Evolutionary conservation across 2,113 vertebrate species (phyloP).

Genomic region (Scolopax mira): DNA sequence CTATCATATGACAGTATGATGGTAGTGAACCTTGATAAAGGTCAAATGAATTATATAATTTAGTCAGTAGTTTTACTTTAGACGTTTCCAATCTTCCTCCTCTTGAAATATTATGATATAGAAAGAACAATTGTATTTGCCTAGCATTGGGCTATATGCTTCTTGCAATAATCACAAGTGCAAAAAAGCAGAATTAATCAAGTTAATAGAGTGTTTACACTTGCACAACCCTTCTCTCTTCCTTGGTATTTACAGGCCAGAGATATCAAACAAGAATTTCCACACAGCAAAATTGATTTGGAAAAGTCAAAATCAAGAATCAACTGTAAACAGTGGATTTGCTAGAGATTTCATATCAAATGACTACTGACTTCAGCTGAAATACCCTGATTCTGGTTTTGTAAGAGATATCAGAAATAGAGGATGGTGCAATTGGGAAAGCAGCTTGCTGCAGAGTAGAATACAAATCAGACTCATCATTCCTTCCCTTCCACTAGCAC

Average conservation of each 20-base stretch:
- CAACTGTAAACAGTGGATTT: background rate
- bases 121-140: background rate
- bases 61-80: background rate
- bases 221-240: background rate
- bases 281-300: rapidly evolving
- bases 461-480: background rate
- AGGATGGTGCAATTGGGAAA: background rate
- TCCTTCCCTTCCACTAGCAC: background rate
- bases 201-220: background rate
- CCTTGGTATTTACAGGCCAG: background rate
- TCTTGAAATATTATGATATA: background rate
- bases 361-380: background rate
- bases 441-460: background rate
- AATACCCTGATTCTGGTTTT: background rate
- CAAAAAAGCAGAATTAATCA: background rate
- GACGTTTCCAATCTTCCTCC: background rate
- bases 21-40: background rate
- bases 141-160: background rate
- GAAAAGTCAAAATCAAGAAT: background rate
- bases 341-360: background rate
- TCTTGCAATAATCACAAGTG: background rate
- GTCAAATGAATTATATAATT: conserved; percentile 3
- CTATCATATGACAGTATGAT: background rate
- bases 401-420: background rate
- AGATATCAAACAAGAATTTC: background rate